phyloP scores from a whole-genome alignment of 2,113 vertebrate species.

The Axis porcinus region DNA sequence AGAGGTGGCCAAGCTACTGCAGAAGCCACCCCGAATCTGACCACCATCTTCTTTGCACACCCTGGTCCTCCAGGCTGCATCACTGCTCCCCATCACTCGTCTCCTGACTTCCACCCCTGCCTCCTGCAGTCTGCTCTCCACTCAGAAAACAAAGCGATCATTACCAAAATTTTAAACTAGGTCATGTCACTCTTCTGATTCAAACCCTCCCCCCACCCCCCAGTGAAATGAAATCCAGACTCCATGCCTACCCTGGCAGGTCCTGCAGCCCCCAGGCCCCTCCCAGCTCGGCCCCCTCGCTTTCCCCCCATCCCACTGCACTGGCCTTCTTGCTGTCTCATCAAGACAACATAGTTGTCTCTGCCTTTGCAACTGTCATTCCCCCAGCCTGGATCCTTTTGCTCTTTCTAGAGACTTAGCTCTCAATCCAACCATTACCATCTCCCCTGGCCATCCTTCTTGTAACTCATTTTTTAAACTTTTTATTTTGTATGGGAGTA shows the following conservation, averaged over 20 bases:
- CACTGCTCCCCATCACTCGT: accelerated
- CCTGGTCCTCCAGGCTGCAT: no score
- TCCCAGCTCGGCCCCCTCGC: accelerated
- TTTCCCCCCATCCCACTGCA: neutral
- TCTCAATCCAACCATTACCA: neutral
- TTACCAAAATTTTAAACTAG: neutral
- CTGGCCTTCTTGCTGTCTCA: no score
- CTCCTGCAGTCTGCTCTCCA: neutral
- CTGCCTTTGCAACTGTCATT: neutral
- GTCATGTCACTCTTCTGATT: neutral
- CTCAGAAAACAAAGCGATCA: neutral
- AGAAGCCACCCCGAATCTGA: neutral
- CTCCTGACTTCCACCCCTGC: neutral
- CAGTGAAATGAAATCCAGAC: neutral
- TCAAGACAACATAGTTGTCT: neutral
- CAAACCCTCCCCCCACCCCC: neutral
- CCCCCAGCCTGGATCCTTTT: neutral
- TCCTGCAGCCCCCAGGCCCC: neutral
- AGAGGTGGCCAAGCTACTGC: neutral
- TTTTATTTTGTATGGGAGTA: neutral
- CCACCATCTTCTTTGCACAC: neutral
- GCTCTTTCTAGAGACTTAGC: neutral
- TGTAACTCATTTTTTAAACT: neutral
- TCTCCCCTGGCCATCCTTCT: neutral
- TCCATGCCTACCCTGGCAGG: neutral